A percentile compares a stretch with the other conserved stretches of the same genome.
Evolutionary conservation across 2,797 vertebrate species (phyloP).

Genomic region (Myiotriccus ornatus): DNA sequence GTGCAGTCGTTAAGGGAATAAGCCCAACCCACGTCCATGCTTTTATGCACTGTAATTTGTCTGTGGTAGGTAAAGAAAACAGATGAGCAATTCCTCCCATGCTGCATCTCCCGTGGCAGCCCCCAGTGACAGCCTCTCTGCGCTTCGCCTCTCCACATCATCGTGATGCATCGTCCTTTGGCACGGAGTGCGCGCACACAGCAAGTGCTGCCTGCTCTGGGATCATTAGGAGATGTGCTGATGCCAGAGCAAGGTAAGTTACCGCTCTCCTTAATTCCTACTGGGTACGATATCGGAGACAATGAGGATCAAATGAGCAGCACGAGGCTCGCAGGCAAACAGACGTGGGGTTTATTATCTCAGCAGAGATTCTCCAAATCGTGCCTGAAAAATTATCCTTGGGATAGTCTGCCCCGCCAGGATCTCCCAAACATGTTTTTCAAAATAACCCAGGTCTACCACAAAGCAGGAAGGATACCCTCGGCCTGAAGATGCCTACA

Average conservation of each 20-base stretch:
- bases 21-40: accelerated
- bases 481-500: background rate
- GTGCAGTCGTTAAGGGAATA: background rate
- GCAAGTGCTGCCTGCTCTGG: background rate
- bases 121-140: accelerated
- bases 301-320: background rate
- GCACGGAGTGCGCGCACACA: background rate
- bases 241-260: background rate
- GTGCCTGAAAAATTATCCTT: background rate
- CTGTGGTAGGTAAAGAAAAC: background rate
- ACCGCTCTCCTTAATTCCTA: background rate
- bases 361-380: background rate
- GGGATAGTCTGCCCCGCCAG: background rate
- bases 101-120: background rate
- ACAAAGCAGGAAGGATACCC: background rate
- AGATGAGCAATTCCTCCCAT: accelerated
- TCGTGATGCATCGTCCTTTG: accelerated
- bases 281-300: background rate
- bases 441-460: background rate
- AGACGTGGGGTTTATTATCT: background rate
- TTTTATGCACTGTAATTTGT: background rate
- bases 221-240: background rate
- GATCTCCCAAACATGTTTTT: background rate
- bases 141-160: background rate
- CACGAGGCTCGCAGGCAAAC: background rate